Evolutionary conservation across 2,888 invertebrate genomes (phyloP), one percentile per base, ranked within the genome.

Genomic region (Spodoptera picta): DNA sequence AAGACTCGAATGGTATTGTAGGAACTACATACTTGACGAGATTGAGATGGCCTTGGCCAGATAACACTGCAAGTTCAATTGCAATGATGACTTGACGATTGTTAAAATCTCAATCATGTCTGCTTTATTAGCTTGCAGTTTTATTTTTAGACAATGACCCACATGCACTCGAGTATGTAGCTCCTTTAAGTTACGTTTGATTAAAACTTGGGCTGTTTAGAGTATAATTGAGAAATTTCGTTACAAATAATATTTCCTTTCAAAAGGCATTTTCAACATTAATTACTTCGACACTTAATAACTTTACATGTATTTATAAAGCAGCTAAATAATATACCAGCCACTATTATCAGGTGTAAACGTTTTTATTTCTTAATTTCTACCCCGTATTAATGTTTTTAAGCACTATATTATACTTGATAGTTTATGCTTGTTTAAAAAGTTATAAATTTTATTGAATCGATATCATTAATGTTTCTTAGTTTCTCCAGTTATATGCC

Each of bases 321-420:
- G 19, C 9, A 43, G 19, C 49, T n/a, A 49, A 46, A 31, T 53
- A 52, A 73, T 49, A 7, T 50, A 53, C 49, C 10, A 36, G 44
- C 55, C 42, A 4, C n/a, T 19, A 10, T 74, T 69, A 69, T 74
- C 69, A 56, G 46, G 52, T 49, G 70, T 50, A 14, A 60, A 69
- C 62, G 56, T 53, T 69, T 70, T 75, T 51, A 75, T 62, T 75
- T 50, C 50, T 54, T 62, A 75, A 53, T 69, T 70, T 51, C 44
- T 46, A 47, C 62, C 51, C 51, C 48, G 44, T 23, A 10, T 45
- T 47, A 42, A 49, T 43, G 27, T 46, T 56, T 7, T 62, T 57
- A 57, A 69, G 23, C 23, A 55, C 49, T 36, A 53, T 67, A 59
- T 73, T 56, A 49, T 49, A 61, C 45, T 69, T 42, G 5, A 62